A percentile compares a stretch with the other conserved stretches of the same genome.
Evolutionary conservation across 1,140 invertebrate species (phyloP).

Genomic region (Drosophila carrolli): DNA sequence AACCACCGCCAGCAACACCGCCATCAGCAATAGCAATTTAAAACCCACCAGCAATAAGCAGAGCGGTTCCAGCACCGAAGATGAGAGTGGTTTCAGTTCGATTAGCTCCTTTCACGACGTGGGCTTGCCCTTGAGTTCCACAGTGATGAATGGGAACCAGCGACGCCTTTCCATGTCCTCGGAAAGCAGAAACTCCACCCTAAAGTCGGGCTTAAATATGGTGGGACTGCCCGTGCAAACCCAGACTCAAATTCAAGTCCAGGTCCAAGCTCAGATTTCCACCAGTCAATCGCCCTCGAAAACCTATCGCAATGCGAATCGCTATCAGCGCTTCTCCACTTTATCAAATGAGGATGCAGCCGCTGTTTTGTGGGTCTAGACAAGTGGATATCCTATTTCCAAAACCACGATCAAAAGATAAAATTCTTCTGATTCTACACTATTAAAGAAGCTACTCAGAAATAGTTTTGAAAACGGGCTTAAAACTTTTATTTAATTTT

Average conservation of each 20-base stretch:
- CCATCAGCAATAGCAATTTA: conserved; percentile 40
- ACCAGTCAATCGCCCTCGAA: conserved; percentile 56
- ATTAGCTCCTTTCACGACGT: conserved; percentile 93
- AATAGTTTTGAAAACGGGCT: conserved; percentile 1
- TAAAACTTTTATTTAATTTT: conserved; percentile 13
- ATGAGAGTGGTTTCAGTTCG: conserved; percentile 93
- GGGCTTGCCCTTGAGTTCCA: conserved; percentile 87
- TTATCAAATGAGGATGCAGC: conserved; percentile 78
- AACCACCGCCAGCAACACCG: conserved; percentile 37
- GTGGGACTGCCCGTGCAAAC: conserved; percentile 64
- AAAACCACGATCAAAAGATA: background rate
- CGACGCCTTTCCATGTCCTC: conserved; percentile 52
- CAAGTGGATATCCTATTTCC: background rate
- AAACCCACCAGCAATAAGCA: conserved; percentile 46
- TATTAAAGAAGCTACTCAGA: background rate
- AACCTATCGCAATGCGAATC: conserved; percentile 76
- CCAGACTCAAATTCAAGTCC: conserved; percentile 35
- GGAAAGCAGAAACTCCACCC: conserved; percentile 77
- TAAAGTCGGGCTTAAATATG: conserved; percentile 67
- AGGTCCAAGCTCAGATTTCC: conserved; percentile 31
- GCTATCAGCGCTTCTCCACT: conserved; percentile 82
- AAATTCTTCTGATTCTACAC: background rate
- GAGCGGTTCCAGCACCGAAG: conserved; percentile 86
- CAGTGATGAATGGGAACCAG: conserved; percentile 59
- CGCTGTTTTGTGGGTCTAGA: conserved; percentile 78